A percentile compares a stretch with the other conserved stretches of the same genome.
phyloP scores from a whole-genome alignment of 2,113 vertebrate genomes.

The Corythornis cristatus region DNA sequence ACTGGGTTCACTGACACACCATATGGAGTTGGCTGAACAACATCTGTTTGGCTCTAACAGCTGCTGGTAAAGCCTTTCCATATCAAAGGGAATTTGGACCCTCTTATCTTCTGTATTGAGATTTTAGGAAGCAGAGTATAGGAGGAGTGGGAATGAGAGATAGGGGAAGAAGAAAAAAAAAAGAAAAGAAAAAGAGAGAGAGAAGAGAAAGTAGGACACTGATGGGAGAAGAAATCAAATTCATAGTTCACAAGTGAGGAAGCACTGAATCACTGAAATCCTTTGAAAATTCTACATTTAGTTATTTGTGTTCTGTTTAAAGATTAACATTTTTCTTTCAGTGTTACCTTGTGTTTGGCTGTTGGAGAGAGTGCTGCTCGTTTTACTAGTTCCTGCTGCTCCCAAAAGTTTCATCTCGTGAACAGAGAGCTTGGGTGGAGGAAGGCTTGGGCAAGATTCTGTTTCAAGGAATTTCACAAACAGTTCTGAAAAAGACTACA shows the following conservation, averaged over 20 bases:
- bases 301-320: background rate
- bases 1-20: background rate
- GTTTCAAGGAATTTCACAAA: constrained; percentile 97
- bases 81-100: background rate
- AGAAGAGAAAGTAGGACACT: background rate
- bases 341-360: constrained; percentile 76
- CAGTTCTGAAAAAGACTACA: constrained; percentile 96
- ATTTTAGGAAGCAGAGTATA: background rate
- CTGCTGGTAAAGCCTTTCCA: background rate
- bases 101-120: background rate
- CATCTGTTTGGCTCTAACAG: background rate
- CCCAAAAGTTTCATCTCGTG: constrained; percentile 85
- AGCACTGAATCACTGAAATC: background rate
- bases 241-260: background rate
- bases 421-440: constrained; percentile 85
- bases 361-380: background rate
- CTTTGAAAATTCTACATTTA: background rate
- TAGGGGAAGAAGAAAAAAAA: background rate
- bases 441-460: constrained; percentile 88
- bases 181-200: background rate
- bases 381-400: constrained; percentile 73
- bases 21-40: background rate
- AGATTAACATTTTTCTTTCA: background rate
- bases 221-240: background rate
- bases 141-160: background rate